Evolutionary conservation across 2,888 invertebrate genomes (phyloP).

Genomic region (Scaptodrosophila latifasciaeformis): DNA sequence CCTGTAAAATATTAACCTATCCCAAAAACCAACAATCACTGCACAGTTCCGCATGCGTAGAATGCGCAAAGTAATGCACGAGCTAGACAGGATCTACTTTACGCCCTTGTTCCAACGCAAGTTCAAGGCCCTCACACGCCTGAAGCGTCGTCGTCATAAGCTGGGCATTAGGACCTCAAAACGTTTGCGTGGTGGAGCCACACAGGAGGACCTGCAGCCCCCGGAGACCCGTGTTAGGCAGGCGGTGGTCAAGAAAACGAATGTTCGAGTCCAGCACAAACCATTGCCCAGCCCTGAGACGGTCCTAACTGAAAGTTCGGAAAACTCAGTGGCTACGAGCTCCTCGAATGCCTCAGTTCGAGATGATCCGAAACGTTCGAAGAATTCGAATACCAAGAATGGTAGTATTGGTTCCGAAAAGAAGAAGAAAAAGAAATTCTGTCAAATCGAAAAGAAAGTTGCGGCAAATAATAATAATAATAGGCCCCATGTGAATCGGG

Average conservation of each 20-base stretch:
- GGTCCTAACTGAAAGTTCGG: conserved; percentile 7
- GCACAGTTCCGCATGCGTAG: conserved; percentile 61
- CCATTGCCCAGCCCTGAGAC: neutral
- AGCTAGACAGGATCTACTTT: conserved; percentile 70
- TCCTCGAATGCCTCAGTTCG: neutral
- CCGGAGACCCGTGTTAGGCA: neutral
- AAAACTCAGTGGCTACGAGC: conserved; percentile 5
- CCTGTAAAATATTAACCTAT: too few species aligned
- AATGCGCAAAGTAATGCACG: conserved; percentile 68
- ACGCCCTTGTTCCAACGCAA: conserved; percentile 62
- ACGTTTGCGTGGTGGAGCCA: conserved; percentile 27
- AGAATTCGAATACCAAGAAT: too few species aligned
- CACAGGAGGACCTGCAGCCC: neutral
- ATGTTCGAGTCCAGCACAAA: neutral
- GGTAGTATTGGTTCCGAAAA: too few species aligned
- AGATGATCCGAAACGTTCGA: too few species aligned
- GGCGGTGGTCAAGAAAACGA: neutral
- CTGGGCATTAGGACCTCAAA: conserved; percentile 27
- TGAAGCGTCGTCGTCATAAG: conserved; percentile 45
- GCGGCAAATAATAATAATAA: conserved; percentile 27
- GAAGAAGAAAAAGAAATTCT: neutral
- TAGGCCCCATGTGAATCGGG: conserved; percentile 43
- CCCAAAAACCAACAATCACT: neutral
- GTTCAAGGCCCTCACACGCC: conserved; percentile 44
- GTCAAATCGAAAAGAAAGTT: neutral